Evolutionary conservation across 2,888 invertebrate genomes (phyloP), one percentile per base, ranked within the genome.

Genomic region (Seira sanloemensis): DNA sequence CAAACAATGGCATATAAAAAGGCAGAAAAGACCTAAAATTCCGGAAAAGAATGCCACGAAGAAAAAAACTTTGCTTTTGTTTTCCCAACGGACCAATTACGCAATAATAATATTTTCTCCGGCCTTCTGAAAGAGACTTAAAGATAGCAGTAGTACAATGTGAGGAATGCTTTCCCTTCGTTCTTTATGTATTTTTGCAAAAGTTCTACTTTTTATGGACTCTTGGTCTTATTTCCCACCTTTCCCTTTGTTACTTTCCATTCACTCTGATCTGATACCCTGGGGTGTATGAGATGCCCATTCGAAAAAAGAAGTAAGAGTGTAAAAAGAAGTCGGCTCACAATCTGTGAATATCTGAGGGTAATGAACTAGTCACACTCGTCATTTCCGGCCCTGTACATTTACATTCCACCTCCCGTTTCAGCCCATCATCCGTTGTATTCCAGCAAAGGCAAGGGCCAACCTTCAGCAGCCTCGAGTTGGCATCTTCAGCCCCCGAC

Each of bases 391-490:
- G 58, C 72, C 86, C 86, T 18, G 86, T 85, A 69, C 88, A 88
- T 77, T 85, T 86, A 74, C 88, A 88, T 67, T 87, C 88, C 1
- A 88, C 86, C 75, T 88, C 88, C 12, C 75, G 46, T 1, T 54
- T 75, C 4, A 69, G 24, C 9, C 84, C 86, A 71, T 83, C 86
- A 25, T 71, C 75, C 4, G 85, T 80, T n/a, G 86, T 82, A 46
- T 88, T 86, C 87, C 87, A 87, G 58, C 88, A 88, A 21, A 71
- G 71, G 68, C 86, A 86, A 1, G 86, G 82, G 0, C 84, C 84
- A 18, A 54, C 26, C n/a, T 18, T 71, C 62, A 74, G 37, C 2
- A 83, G 19, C 23, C 50, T 76, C 7, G 84, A 67, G 1, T 66
- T 24, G 18, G 76, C 73, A 12, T 73, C 84, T 9, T 21, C 76